Percentiles rank a stretch among this genome's conserved stretches.
Conservation (phyloP, 1,140 invertebrate species). For the Anoplolepis gracilipes region DNA sequence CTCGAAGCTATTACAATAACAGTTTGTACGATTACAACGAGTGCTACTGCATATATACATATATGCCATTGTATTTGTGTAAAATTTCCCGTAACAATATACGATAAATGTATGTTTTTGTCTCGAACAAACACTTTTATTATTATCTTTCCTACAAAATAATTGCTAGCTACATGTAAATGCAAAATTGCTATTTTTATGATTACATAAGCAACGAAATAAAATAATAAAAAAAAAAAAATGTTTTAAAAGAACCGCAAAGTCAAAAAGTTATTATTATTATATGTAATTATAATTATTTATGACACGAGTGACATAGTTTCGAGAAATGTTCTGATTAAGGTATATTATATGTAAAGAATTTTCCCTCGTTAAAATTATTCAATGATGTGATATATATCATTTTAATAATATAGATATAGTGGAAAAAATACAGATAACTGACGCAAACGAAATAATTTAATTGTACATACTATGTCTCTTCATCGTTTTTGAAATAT, state of each 20-base stretch:
- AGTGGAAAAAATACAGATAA: background rate
- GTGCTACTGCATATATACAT: background rate
- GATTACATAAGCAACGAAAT: background rate
- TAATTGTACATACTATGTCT: background rate
- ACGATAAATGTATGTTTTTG: background rate
- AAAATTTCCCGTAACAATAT: background rate
- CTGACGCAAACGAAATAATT: background rate
- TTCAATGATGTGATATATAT: background rate
- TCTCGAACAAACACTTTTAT: background rate
- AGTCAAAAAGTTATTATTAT: background rate
- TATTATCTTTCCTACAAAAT: background rate
- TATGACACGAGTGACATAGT: background rate
- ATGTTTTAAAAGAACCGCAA: no score
- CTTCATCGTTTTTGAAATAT: background rate
- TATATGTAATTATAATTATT: background rate
- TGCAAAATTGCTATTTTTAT: background rate
- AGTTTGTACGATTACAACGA: background rate
- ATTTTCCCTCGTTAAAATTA: conserved; percentile 20
- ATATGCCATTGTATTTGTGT: background rate
- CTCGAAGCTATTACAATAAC: conserved; percentile 36
- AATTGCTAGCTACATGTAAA: background rate
- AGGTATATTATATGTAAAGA: background rate
- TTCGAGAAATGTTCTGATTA: background rate
- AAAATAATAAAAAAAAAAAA: conserved; percentile 6
- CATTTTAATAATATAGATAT: no score